Conservation (phyloP, 2,797 vertebrate genomes). For the Alcedo quadribrachys region DNA sequence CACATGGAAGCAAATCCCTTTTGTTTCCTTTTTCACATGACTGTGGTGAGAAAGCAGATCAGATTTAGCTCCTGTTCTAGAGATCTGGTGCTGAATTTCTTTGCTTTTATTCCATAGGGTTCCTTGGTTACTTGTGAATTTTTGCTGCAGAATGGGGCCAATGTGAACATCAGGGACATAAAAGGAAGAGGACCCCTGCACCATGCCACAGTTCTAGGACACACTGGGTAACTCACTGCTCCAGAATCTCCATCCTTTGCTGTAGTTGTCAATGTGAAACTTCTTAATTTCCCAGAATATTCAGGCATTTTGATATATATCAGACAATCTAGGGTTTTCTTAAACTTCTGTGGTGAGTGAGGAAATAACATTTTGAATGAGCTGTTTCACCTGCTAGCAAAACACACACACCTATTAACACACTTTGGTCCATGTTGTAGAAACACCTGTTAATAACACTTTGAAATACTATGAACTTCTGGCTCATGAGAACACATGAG, state of each 20-base stretch:
- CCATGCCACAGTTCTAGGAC: slow-evolving; percentile 94
- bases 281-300: background rate
- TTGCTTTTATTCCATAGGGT: slow-evolving; percentile 79
- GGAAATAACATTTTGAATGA: background rate
- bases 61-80: background rate
- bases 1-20: background rate
- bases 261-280: background rate
- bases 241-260: background rate
- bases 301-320: background rate
- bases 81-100: background rate
- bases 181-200: slow-evolving; percentile 93
- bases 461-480: background rate
- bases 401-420: background rate
- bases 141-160: slow-evolving; percentile 95
- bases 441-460: background rate
- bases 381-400: background rate
- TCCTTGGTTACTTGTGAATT: slow-evolving; percentile 97
- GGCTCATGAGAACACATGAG: background rate
- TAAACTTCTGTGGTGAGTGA: background rate
- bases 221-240: slow-evolving; percentile 86
- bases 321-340: background rate
- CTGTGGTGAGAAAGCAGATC: background rate
- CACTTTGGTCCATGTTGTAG: background rate
- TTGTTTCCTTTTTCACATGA: background rate
- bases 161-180: slow-evolving; percentile 92